Base-by-base conservation (phyloP, 2,797 vertebrate genomes). In the Megaceryle alcyon region DNA sequence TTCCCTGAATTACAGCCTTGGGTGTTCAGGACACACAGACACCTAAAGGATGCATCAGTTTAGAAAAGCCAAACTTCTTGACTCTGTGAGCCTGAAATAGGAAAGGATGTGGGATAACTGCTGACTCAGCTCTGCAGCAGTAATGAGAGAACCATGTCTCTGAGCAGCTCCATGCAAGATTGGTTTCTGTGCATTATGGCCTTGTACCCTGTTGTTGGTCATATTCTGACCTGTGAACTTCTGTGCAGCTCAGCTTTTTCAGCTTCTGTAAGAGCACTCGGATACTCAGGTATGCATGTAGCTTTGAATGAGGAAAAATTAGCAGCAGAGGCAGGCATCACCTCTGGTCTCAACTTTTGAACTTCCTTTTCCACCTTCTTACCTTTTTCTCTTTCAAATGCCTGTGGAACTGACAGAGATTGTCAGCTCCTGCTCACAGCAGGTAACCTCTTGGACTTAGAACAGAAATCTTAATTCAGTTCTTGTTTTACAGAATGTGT, bases 401-500 rank as follows among this genome's bases (percentile, higher is more conserved):
- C 15, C 48, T 54, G 12, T 39, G 51, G 15, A 84, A 65, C 41
- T 35, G 76, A 44, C 43, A 66, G 75, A 90, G 69, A 39, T 2
- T 6, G 16, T 5, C 49, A 92, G 37, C 23, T 79, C 20, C 46
- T 77, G 60, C n/a, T 80, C 43, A 1, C 87, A 86, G 79, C 5
- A 7, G 61, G 60, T 29, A 63, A 70, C 10, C n/a, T 78, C 44
- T 85, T 53, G 82, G 79, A 49, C 22, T 37, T 82, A 59, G 79
- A 90, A 68, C 19, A 81, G 25, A 83, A 89, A 88, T 90, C n/a
- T 77, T 86, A 64, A 94, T 82, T 31, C 28, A 70, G 29, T 82
- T 92, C 64, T 57, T 86, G n/a, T 68, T 94, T 89, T 81, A 82
- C 60, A 70, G 85, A 90, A 90, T 69, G 48, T 51, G 46, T n/a